Evolutionary conservation across 2,113 vertebrate genomes (phyloP), one percentile per base, ranked within the genome.

Genomic region (Progne subis): DNA sequence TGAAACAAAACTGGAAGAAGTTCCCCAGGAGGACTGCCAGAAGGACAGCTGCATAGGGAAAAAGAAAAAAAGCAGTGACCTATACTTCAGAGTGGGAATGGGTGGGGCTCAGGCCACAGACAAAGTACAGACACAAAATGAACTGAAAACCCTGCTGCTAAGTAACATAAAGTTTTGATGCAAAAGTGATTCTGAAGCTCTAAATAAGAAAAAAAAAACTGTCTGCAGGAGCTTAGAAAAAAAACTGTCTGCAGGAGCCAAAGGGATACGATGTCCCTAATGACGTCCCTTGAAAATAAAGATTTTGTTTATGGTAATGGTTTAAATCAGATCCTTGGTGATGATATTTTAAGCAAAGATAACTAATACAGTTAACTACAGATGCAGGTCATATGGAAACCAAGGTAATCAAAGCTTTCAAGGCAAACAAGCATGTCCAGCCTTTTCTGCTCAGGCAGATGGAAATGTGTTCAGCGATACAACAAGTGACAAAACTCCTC

Each of bases 31-130:
- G 44, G 59, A 79, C 67, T 95, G 84, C 82, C 91, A 95, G 84
- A 26, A 94, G 57, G 79, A 92, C 93, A 95, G 92, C 93, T 95
- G 94, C 21, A 46, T 2, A 37, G 43, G 32, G 82, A 57, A 64
- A 63, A 71, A 70, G 43, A 34, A 91, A 82, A 82, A 92, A 78
- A 87, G 53, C 69, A 57, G 49, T 57, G 55, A 65, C 49, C 72
- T 63, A 39, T 16, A n/a, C 29, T 69, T 79, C 75, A 46, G 9
- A 12, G 39, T 80, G 67, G 57, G 79, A 82, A 82, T 69, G 55
- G 91, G 90, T 96, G 93, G 82, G 76, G 91, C 55, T 82, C 81
- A 69, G 63, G 61, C 32, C 26, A 76, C 1, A 80, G 86, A 90
- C 25, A 69, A 82, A 96, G 52, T 34, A 26, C 84, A 95, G 94